Conservation (phyloP, 2,888 invertebrate species). For the Euspilapteryx auroguttella region DNA sequence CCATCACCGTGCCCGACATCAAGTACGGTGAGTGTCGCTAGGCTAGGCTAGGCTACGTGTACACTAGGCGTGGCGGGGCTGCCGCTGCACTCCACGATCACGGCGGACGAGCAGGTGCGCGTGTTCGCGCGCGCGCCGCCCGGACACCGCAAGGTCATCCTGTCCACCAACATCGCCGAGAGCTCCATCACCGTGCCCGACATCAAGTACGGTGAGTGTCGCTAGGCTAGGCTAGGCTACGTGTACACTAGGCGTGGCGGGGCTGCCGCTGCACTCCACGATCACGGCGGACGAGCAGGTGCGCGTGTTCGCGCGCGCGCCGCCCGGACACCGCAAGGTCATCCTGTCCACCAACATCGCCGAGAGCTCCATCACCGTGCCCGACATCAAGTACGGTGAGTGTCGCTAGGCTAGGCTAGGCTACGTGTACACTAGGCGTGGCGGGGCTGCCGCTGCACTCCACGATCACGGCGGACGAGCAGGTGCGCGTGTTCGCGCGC, state of each 20-base stretch:
- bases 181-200: conserved; percentile 91
- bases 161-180: conserved; percentile 91
- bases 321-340: conserved; percentile 73
- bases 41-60: background rate
- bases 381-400: conserved; percentile 80
- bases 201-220: conserved; percentile 70
- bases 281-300: conserved; percentile 79
- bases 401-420: background rate
- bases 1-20: conserved; percentile 87
- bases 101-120: conserved; percentile 73
- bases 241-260: conserved; percentile 47
- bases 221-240: background rate
- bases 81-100: conserved; percentile 75
- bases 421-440: conserved; percentile 28
- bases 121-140: conserved; percentile 61
- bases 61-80: conserved; percentile 58
- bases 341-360: conserved; percentile 91
- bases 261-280: conserved; percentile 70
- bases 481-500: conserved; percentile 60
- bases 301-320: conserved; percentile 59
- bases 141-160: conserved; percentile 77
- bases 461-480: conserved; percentile 77
- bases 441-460: conserved; percentile 70
- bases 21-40: conserved; percentile 65
- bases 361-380: conserved; percentile 89